These are phyloP conservation scores for Helarctos malayanus DNA, from an alignment of 2,797 vertebrate species.

Conservation along the genomic window DNA sequence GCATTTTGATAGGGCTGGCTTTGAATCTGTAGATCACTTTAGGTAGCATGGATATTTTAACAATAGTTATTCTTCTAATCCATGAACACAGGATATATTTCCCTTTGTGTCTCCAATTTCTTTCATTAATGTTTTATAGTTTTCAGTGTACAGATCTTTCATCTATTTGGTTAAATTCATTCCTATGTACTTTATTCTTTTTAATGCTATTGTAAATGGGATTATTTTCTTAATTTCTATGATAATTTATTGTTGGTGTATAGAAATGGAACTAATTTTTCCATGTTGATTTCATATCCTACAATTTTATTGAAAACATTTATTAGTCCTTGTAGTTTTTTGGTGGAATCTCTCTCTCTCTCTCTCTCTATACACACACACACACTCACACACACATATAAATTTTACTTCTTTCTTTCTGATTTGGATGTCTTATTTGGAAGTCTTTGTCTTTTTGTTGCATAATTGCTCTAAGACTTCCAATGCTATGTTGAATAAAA, in stretches of 20 bases:
- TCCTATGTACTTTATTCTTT: neutral
- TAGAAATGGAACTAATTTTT: neutral
- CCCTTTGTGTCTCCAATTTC: neutral
- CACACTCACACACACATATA: no score
- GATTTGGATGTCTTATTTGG: no score
- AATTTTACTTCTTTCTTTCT: no score
- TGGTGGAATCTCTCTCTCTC: no score
- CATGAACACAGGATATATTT: neutral
- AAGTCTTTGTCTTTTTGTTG: no score
- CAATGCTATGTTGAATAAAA: neutral
- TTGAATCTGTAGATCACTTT: neutral
- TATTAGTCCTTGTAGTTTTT: neutral
- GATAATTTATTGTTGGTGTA: neutral
- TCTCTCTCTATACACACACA: no score
- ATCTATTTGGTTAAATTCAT: neutral
- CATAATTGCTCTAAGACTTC: no score
- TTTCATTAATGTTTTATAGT: neutral
- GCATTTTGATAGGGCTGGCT: neutral
- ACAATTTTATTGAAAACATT: neutral
- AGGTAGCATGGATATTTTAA: neutral
- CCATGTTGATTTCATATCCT: neutral
- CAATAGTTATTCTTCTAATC: neutral
- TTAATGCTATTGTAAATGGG: neutral
- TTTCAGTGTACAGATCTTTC: neutral
- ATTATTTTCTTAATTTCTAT: neutral